Base-by-base conservation (phyloP, 2,888 invertebrate species). In the Chrysotoxum bicinctum region DNA sequence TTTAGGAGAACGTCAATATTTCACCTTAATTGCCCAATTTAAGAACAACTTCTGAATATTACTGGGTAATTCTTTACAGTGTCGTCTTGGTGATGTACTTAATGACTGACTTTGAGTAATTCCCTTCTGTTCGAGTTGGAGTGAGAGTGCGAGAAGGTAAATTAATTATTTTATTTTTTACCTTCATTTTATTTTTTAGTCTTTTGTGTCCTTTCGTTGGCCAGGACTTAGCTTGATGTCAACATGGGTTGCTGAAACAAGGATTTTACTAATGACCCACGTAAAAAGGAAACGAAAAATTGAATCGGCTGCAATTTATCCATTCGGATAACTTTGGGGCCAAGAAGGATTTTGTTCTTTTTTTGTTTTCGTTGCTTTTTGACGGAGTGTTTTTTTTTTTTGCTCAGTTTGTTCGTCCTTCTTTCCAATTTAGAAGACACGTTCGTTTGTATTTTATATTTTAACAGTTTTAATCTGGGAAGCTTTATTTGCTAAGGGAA, bases 11-110 rank as follows among this genome's bases (percentile, higher is more conserved):
- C 43, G 85, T 76, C 75, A 85, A 85, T 85, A 77, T 85, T 81
- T 85, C 85, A 85, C 81, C 68, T 85, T 81, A 81, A 85, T 81
- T 85, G 77, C 81, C 85, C 85, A 81, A 85, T 85, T 85, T 85
- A 73, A 64, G 81, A 72, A 85, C 85, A 77, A 85, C 85, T 85
- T 69, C 81, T 43, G 62, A 62, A 85, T 81, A 81, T 81, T 85
- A 77, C 85, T 62, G 50, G 68, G 85, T 73, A 81, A 85, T 85
- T 77, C 73, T 77, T 85, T 81, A 85, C 85, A 83, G 73, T 77
- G 85, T 77, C 81, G 73, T 70, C 81, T 81, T 77, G 81, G 81
- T 85, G 85, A 85, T 81, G 85, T 85, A 85, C 81, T 81, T 85
- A 85, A 85, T 85, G 85, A 85, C 72, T 81, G 85, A 85, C 85